Evolutionary conservation across 23 tunicate genomes (phyloP), one percentile per base, ranked within the genome.

Genomic region (Styela plicata): DNA sequence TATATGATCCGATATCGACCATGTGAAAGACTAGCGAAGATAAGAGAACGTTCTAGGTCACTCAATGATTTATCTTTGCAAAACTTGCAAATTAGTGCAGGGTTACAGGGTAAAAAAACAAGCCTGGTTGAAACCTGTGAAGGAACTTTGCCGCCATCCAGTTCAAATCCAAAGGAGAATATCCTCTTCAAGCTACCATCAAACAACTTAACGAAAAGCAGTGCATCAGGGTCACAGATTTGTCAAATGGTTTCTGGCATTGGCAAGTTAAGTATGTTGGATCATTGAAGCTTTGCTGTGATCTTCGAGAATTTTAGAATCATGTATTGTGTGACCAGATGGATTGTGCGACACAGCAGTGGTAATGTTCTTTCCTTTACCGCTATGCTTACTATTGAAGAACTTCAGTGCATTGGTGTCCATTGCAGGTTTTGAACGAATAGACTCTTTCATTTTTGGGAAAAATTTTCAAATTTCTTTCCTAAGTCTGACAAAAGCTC

Each of bases 11-110:
- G 71, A 25, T 25, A 67, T 16, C 30, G 31, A 0, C 71, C 71
- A 25, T 29, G 30, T 25, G 24, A 18, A 16, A 67, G 17, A 25
- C 71, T 67, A 0, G 24, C 71, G 0, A 29, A 67, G 71, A 67
- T 67, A 67, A 67, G 22, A 67, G 71, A 67, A 29, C 19, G 71
- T 18, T 67, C 71, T 16, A 67, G 71, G 71, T 67, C 71, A 67
- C 71, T 67, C 0, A 67, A 67, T 1, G 71, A 67, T 67, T 22
- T 67, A 24, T 25, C 30, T 67, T 25, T 67, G 19, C 71, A 67
- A 67, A 29, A 67, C 22, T 44, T 44, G 13, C 57, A 44, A 44
- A 44, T 44, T 44, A 7, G 13, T 5, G 57, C 10, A 5, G 57
- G 10, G 7, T 7, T 5, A 44, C 57, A 7, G 13, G 57, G 57